Base-by-base conservation (phyloP, 2,797 vertebrate species). In the Halcyon smyrnensis region DNA sequence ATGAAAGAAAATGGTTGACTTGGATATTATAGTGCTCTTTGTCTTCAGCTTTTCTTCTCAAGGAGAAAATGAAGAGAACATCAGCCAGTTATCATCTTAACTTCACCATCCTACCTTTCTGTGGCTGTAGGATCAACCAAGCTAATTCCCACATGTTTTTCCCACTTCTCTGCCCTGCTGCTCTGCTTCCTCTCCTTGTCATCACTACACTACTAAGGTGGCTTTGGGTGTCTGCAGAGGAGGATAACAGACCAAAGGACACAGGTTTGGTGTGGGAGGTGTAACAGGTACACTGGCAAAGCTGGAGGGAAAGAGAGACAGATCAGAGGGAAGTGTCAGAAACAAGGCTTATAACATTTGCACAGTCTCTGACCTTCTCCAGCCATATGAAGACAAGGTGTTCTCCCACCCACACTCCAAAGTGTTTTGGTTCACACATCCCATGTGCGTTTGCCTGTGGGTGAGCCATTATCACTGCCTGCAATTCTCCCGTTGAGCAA, bases 351-450 rank as follows among this genome's bases (percentile, higher is more conserved):
- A 39, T 32, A 23, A 5, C 16, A 5, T 27, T 80, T 60, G 54
- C 50, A 6, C 27, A 56, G 69, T 65, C 43, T 82, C 74, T 79
- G 87, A 70, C 84, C 81, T 90, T 37, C 32, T 77, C 46, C 89
- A 84, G 70, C 45, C 88, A 46, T 57, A 27, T 12, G 50, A 54
- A 90, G 54, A 81, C 59, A 79, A 90, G 80, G 78, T 81, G 73
- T 74, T 87, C 64, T 23, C 65, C n/a, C 3, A 8, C 67, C 32
- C 83, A 68, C 65, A 1, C 37, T 81, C 34, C 50, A 6, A 1
- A 50, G 46, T 64, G 80, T 82, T 90, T 87, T 67, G 77, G 70
- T 79, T 94, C 83, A 90, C 83, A 74, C 56, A 36, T 84, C 69
- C 68, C 53, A 32, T 15, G 1, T 69, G 69, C 64, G 53, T 60